Evolutionary conservation across 37 sponge, comb jelly and placozoan genomes (phyloP).

Genomic region (Ephydatia muelleri): DNA sequence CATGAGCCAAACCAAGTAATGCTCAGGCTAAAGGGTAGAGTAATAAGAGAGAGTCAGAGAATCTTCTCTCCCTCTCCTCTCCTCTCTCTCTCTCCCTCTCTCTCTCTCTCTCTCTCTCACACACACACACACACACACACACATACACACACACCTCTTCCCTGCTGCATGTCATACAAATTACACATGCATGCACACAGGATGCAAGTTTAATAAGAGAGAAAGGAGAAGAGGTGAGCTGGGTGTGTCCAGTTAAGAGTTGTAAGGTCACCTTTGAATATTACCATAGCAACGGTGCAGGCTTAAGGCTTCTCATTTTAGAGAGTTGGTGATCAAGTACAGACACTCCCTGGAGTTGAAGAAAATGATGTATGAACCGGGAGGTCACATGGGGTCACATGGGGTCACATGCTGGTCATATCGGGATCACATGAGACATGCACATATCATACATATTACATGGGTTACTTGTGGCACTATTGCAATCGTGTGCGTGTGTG

Average conservation of each 20-base stretch:
- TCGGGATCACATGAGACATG: background rate
- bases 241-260: background rate
- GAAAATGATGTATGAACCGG: background rate
- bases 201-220: background rate
- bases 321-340: background rate
- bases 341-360: background rate
- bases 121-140: background rate
- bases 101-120: no score
- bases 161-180: no score
- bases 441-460: background rate
- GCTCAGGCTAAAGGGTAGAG: no score
- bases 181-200: background rate
- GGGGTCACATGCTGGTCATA: background rate
- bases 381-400: background rate
- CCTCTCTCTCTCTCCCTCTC: no score
- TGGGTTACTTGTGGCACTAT: no score
- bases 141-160: background rate
- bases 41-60: no score
- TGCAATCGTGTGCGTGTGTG: no score
- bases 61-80: no score
- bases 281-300: background rate
- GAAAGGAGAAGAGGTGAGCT: no score
- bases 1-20: no score
- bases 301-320: background rate
- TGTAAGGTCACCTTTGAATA: background rate